A percentile compares a stretch with the other conserved stretches of the same genome.
Evolutionary conservation across 2,797 vertebrate genomes (phyloP).

Genomic region (Enteromius argenteus): DNA sequence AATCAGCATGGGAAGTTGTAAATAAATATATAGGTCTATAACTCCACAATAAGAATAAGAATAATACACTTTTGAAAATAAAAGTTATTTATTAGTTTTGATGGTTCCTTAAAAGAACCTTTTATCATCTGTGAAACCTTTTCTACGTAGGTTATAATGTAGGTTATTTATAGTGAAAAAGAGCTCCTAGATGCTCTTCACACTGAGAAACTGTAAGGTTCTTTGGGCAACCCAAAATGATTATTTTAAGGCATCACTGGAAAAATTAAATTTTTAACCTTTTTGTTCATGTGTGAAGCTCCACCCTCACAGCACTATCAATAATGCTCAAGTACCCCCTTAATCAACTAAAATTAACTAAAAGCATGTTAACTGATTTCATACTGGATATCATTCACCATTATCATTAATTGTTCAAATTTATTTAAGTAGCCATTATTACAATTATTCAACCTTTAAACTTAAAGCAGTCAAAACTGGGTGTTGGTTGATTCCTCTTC

Average conservation of each 20-base stretch:
- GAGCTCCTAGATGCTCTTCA: neutral
- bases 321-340: neutral
- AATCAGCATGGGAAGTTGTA: neutral
- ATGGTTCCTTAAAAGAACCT: neutral
- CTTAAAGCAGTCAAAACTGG: neutral
- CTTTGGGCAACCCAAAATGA: neutral
- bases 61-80: neutral
- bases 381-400: neutral
- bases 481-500: neutral
- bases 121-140: neutral
- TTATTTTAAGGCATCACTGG: neutral
- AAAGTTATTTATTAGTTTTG: neutral
- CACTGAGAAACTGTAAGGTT: neutral
- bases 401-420: neutral
- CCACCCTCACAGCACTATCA: neutral
- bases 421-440: slow-evolving; percentile 5
- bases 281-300: neutral
- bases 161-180: neutral
- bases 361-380: neutral
- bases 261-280: neutral
- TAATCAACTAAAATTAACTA: neutral
- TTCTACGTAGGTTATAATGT: neutral
- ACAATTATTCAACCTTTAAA: slow-evolving; percentile 12
- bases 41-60: neutral
- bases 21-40: neutral